Percentiles rank a stretch among this genome's conserved stretches.
Evolutionary conservation across 2,113 vertebrate genomes (phyloP).

Genomic region (Odobenus rosmarus): DNA sequence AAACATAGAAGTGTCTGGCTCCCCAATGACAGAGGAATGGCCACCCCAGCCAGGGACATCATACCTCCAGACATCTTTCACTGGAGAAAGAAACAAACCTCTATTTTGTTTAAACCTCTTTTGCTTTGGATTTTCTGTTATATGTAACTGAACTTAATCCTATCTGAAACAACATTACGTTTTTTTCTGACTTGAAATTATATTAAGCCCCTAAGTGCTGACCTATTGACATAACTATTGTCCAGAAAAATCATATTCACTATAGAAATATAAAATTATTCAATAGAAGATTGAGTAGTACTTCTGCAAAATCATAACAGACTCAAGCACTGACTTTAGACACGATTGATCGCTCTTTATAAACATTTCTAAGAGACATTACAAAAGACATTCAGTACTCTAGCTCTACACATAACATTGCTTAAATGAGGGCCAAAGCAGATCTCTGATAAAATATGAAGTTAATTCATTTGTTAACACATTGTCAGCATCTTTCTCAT

Average conservation of each 20-base stretch:
- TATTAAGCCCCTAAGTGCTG: neutral
- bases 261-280: conserved; percentile 6
- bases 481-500: neutral
- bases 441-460: neutral
- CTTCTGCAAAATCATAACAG: neutral
- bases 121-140: neutral
- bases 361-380: conserved; percentile 21
- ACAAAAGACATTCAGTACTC: conserved; percentile 17
- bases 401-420: neutral
- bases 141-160: neutral
- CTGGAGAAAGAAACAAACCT: neutral
- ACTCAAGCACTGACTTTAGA: neutral
- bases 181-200: conserved; percentile 41
- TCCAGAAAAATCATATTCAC: conserved; percentile 2
- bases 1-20: neutral
- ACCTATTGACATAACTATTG: neutral
- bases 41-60: neutral
- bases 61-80: neutral
- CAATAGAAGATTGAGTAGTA: neutral
- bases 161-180: neutral
- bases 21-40: neutral
- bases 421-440: neutral
- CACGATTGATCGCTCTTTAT: neutral
- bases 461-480: neutral
- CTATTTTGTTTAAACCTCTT: neutral